phyloP scores from a whole-genome alignment of 2,888 invertebrate species.

The Plagiodera versicolora region DNA sequence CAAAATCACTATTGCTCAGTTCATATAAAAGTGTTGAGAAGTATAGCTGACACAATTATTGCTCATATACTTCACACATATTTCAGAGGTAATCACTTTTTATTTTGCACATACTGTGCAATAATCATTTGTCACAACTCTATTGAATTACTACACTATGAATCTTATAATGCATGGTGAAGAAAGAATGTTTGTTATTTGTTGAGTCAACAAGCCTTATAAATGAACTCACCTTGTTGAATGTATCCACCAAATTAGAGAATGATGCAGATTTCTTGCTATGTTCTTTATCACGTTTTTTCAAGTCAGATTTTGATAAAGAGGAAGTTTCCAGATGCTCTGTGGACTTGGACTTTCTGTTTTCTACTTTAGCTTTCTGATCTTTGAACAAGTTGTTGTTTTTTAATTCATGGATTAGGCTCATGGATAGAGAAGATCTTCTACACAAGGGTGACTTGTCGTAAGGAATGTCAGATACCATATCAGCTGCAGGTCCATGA shows the following conservation, averaged over 20 bases:
- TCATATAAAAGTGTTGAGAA: too few relatives aligned
- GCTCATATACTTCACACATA: too few relatives aligned
- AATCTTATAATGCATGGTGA: too few relatives aligned
- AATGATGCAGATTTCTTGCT: slow-evolving; percentile 22
- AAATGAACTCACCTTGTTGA: slow-evolving; percentile 16
- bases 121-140: too few relatives aligned
- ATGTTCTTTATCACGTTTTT: slow-evolving; percentile 4
- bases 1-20: too few relatives aligned
- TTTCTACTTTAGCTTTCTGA: slow-evolving; percentile 23
- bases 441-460: slow-evolving; percentile 18
- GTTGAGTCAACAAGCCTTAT: neutral
- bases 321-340: slow-evolving; percentile 22
- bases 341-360: slow-evolving; percentile 27
- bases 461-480: too few relatives aligned
- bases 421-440: slow-evolving; percentile 22
- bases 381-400: slow-evolving; percentile 20
- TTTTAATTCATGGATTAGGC: slow-evolving; percentile 26
- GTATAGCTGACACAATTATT: too few relatives aligned
- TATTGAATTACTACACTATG: too few relatives aligned
- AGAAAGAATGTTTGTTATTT: too few relatives aligned
- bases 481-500: neutral
- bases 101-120: too few relatives aligned
- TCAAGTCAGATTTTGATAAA: neutral
- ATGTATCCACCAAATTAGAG: slow-evolving; percentile 17
- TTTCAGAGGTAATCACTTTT: too few relatives aligned